Percentiles rank a stretch among this genome's conserved stretches.
Evolutionary conservation across 1,140 invertebrate genomes (phyloP).

Genomic region (Thrips palmi): DNA sequence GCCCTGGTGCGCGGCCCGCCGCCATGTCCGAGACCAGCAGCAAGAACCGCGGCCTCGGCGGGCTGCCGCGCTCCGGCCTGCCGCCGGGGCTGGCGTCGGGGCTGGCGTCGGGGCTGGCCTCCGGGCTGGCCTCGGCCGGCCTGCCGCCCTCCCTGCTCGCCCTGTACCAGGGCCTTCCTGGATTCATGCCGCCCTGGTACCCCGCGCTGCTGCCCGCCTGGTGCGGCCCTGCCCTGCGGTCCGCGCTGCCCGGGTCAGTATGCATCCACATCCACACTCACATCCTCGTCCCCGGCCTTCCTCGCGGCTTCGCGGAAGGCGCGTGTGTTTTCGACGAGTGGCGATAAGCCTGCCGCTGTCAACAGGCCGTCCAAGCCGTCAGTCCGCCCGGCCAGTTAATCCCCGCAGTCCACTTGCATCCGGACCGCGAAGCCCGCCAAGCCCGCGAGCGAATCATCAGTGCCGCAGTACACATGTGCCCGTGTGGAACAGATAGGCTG

Average conservation of each 20-base stretch:
- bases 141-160: constrained; percentile 11
- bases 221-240: constrained; percentile 15
- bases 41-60: too few species aligned
- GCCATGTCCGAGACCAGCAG: too few species aligned
- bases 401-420: too few species aligned
- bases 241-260: constrained; percentile 18
- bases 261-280: background rate
- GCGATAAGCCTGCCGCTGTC: background rate
- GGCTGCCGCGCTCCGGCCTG: too few species aligned
- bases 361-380: background rate
- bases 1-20: too few species aligned
- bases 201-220: constrained; percentile 17
- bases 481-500: too few species aligned
- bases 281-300: background rate
- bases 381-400: background rate
- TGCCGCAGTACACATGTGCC: too few species aligned
- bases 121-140: background rate
- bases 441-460: too few species aligned
- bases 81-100: too few species aligned
- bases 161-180: too few species aligned
- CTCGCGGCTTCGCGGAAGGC: background rate
- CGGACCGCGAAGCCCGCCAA: constrained; percentile 6
- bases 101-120: too few species aligned
- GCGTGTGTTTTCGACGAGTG: background rate
- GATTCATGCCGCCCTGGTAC: constrained; percentile 16